Evolutionary conservation across 2,113 vertebrate genomes (phyloP), one percentile per base, ranked within the genome.

Genomic region (Osmerus mordax): DNA sequence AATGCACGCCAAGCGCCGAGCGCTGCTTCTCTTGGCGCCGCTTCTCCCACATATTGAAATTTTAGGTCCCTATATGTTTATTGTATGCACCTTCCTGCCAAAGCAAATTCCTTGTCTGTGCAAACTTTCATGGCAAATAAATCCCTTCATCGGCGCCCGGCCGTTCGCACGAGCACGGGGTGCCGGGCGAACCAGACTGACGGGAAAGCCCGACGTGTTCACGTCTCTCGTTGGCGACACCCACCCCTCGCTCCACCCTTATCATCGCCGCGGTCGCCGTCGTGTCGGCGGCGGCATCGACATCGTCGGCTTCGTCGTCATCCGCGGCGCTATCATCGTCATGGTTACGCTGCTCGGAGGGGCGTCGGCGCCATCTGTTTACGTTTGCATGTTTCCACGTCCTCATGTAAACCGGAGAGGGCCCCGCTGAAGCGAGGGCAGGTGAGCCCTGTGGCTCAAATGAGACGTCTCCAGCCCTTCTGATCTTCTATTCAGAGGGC

Each of bases 401-500:
- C n/a, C 15, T 47, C 41, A 47, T 7, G 41, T 47, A 59, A 21
- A 59, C 56, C n/a, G 21, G 3, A 59, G 21, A 59, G 7, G 41
- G 5, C 41, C 41, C 1, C 9, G 41, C 41, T 47, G 41, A 47
- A 11, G 41, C 41, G 41, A 47, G 9, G 41, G 41, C 9, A 1
- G 41, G 41, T 12, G 67, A 19, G 72, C 21, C 28, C 18, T 3
- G 69, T 74, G 76, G 79, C 84, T 77, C 83, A 82, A 72, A 53
- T 13, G 59, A 75, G 18, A 73, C 29, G 47, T 75, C 73, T 16
- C 36, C 28, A 74, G 80, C 67, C 71, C 85, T 0, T 90, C 88
- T 89, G 84, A 90, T 90, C 81, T 79, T 83, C 78, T 86, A 72
- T 83, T 87, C 75, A 65, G 77, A 70, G 86, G 76, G 74, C 78